Conservation (phyloP, 2,113 vertebrate species). For the Miniopterus natalensis region DNA sequence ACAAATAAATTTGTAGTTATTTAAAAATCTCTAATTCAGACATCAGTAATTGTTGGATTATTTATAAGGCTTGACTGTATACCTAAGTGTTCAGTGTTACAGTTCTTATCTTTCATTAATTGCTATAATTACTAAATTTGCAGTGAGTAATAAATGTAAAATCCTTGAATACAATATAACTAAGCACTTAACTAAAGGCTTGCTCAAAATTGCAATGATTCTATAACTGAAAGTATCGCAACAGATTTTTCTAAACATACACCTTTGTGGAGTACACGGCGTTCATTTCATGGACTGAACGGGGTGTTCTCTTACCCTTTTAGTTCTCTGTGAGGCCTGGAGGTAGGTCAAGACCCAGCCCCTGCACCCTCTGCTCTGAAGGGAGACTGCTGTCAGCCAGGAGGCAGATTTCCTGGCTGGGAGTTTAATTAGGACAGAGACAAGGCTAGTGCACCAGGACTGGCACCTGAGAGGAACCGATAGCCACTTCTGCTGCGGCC, state of each 20-base stretch:
- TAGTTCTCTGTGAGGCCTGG: not conserved
- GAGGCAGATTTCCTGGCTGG: not conserved
- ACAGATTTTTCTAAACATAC: not conserved
- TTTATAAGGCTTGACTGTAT: not conserved
- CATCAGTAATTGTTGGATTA: not conserved
- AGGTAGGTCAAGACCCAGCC: not conserved
- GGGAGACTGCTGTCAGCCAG: not conserved
- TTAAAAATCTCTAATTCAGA: conserved; percentile 1
- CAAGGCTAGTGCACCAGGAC: not conserved
- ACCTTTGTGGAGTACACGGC: not conserved
- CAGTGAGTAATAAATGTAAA: not conserved
- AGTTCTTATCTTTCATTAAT: not conserved
- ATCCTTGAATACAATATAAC: conserved; percentile 12
- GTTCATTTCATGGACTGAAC: conserved; percentile 18
- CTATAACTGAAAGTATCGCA: not conserved
- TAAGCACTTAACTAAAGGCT: not conserved
- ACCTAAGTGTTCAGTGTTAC: not conserved
- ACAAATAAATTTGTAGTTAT: not conserved
- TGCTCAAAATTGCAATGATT: not conserved
- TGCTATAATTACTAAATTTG: not conserved
- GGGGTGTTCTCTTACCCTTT: not conserved
- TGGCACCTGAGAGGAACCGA: conserved; percentile 32
- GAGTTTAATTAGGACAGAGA: conserved; percentile 66
- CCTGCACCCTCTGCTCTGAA: not conserved
- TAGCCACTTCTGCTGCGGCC: not conserved